phyloP scores from a whole-genome alignment of 2,888 invertebrate species.

The Pocota personata region DNA sequence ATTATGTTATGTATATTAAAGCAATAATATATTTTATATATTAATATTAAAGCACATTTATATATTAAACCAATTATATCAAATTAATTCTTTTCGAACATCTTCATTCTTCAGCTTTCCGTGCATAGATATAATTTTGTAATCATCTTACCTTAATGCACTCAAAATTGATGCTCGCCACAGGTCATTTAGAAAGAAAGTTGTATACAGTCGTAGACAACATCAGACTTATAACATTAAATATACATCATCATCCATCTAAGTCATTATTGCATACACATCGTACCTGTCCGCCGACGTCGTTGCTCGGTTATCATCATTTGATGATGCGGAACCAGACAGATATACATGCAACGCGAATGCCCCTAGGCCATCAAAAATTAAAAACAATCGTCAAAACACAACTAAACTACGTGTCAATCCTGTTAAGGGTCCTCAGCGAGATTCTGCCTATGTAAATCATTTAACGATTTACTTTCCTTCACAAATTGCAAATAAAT shows the following conservation, averaged over 20 bases:
- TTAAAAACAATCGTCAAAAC: neutral
- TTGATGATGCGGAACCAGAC: conserved; percentile 40
- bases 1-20: too few relatives aligned
- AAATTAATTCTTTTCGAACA: neutral
- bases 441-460: neutral
- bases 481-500: conserved; percentile 53
- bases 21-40: too few relatives aligned
- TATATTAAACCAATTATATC: neutral
- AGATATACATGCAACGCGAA: neutral
- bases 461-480: conserved; percentile 46
- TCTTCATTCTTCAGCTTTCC: neutral
- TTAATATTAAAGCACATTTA: too few relatives aligned
- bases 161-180: conserved; percentile 36
- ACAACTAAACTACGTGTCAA: neutral
- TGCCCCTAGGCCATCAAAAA: neutral
- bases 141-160: neutral
- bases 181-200: conserved; percentile 60
- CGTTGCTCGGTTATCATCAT: neutral
- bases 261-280: conserved; percentile 31
- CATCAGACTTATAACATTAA: conserved; percentile 50
- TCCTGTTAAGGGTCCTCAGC: conserved; percentile 36
- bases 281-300: neutral
- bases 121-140: conserved; percentile 25
- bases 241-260: conserved; percentile 62
- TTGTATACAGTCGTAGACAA: conserved; percentile 4